Base-by-base conservation (phyloP, 1,140 invertebrate genomes). In the Rhyzopertha dominica region DNA sequence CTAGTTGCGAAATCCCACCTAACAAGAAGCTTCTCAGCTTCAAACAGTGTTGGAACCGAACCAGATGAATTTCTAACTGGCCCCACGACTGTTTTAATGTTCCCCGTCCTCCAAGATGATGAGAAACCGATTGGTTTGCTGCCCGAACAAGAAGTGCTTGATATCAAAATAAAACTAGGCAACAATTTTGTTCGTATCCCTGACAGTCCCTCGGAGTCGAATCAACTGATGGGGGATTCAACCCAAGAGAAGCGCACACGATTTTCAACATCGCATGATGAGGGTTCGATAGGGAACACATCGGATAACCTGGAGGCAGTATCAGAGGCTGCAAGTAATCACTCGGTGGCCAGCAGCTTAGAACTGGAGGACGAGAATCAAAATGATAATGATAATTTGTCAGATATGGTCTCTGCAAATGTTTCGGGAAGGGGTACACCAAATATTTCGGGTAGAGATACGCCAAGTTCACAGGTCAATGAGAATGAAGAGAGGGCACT, bases 391-490 rank as follows among this genome's bases (percentile, higher is more conserved):
- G 90, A 93, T 62, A 95, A 95, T 69, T 73, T 96, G 1, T 94
- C 90, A 3, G 94, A 97, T 65, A 96, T 96, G 92, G 84, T 97
- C 0, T 95, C 91, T 25, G 95, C 95, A 0, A 96, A 94, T 71
- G 90, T 95, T 38, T 94, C 89, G 47, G 94, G 93, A 37, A 71
- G 85, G 4, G 87, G 88, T 42, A 90, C 68, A 62, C 87, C 86
- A 0, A 79, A 81, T 61, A 79, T 79, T 22, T 75, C 82, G 57
- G 93, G 93, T 1, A 73, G 94, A 0, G 94, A 97, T 66, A 98
- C 94, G 1, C 94, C 95, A 0, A 91, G 92, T 0, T 96, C 93
- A 0, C 90, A 92, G 56, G 82, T 89, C 4, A 88, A 82, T 0
- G 86, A 88, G 53, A 85, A 84, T n/a, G 85, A 86, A 47, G 80